Evolutionary conservation across 2,797 vertebrate genomes (phyloP), one percentile per base, ranked within the genome.

Genomic region (Chelonia mydas): DNA sequence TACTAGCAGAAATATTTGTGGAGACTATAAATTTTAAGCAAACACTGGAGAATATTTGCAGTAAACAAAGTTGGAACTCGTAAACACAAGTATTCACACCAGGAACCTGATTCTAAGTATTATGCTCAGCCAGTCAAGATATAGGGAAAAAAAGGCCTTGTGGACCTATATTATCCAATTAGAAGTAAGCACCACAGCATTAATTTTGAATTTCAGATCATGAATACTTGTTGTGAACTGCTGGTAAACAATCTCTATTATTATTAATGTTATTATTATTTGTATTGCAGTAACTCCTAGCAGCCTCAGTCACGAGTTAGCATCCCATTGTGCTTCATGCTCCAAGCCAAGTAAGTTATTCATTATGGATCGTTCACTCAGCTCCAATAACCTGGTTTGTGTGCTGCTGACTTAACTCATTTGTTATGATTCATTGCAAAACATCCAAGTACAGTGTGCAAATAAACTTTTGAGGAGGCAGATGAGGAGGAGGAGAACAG

Each of bases 381-480:
- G 0, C 45, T 86, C 50, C 11, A 9, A 77, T 33, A 85, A 88
- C 80, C 41, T 47, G 49, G 51, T 59, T 0, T 1, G 25, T 72
- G 45, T 68, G 1, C 82, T 49, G 5, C 49, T 49, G 45, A 53
- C 49, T 94, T 82, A 74, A 72, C 3, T 55, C 0, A 19, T 80
- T 91, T 86, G 15, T 2, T 59, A 86, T 0, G 53, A 33, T 93
- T 92, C 76, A 59, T 91, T 87, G 78, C 7, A 90, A 2, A 3
- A 50, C 9, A 54, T n/a, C 78, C 1, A 45, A 49, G 55, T 77
- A 47, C 3, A 31, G 5, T 1, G 1, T 21, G 1, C 1, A 0
- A 61, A 78, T 68, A 81, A n/a, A 84, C 61, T 61, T 6, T 33
- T 78, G 91, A 82, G 85, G 25, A 87, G n/a, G 11, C 76, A 57